Evolutionary conservation across 2,888 invertebrate species (phyloP), one percentile per base, ranked within the genome.

Genomic region (Hyposoter dolosus): DNA sequence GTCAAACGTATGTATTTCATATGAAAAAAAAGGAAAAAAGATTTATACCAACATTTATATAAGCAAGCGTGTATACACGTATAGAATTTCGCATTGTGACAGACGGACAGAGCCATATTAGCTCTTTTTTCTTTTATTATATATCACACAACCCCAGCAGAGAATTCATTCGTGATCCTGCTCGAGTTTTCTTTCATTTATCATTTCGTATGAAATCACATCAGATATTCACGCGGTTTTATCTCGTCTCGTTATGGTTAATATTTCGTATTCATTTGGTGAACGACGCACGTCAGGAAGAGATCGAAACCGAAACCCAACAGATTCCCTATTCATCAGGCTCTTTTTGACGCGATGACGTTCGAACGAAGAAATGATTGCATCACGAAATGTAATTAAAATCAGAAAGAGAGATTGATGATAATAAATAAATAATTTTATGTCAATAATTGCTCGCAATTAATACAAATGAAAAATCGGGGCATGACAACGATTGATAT

Each of bases 191-290:
- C 63, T 45, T 28, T 60, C 45, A 15, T 23, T 47, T 35, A 7
- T 56, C 10, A 28, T 7, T 53, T 75, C 63, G 4, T 45, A 53
- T 47, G 7, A 32, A 28, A 45, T 65, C 28, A 19, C 76, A n/a
- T n/a, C n/a, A 50, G 43, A 43, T 47, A n/a, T 65, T 65, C 32
- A 32, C 45, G 45, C 32, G n/a, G 9, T 47, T 65, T n/a, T 32
- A 15, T 50, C 32, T 32, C 60, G 1, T 32, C 43, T 32, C 23
- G 28, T 60, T 28, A 28, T 28, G 28, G 28, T 28, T 40, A 65
- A 19, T 43, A 35, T 35, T 60, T 60, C 3, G 76, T 76, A 76
- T 76, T 76, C 65, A 35, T 47, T 47, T 47, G 65, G 76, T 28
- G 76, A 47, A 45, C 28, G 47, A 63, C 10, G 7, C 3, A 47